Evolutionary conservation across 2,113 vertebrate species (phyloP).

Genomic region (Aldabrachelys gigantea): DNA sequence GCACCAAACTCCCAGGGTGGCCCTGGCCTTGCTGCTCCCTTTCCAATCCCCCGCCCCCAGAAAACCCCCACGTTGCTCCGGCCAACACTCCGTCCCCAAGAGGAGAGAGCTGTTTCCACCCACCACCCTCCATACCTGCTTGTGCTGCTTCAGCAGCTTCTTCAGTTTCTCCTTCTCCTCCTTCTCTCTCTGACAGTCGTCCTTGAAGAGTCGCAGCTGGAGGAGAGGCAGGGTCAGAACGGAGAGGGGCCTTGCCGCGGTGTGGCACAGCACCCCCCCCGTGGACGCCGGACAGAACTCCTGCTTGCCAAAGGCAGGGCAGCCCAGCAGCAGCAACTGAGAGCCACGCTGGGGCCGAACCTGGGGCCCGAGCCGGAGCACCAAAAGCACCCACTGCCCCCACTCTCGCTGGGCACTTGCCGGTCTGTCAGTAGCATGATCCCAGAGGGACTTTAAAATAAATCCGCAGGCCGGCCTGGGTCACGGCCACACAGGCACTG

Average conservation of each 20-base stretch:
- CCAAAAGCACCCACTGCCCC: not conserved
- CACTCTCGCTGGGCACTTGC: not conserved
- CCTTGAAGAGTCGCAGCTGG: constrained; percentile 91
- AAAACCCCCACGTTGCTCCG: not conserved
- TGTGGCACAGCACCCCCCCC: no score
- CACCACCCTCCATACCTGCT: constrained; percentile 82
- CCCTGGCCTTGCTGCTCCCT: not conserved
- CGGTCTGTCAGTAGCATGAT: not conserved
- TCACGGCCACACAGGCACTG: not conserved
- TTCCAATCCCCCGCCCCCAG: no score
- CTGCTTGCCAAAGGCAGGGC: not conserved
- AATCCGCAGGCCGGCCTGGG: not conserved
- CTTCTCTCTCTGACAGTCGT: constrained; percentile 89
- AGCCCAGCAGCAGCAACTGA: not conserved
- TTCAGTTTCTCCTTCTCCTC: constrained; percentile 91
- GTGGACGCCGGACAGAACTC: not conserved
- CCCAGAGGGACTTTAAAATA: no score
- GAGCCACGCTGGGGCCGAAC: no score
- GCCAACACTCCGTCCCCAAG: not conserved
- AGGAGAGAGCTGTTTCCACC: not conserved
- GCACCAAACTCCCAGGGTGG: not conserved
- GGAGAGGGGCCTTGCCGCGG: not conserved
- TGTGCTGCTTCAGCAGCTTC: constrained; percentile 92
- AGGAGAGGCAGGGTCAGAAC: constrained; percentile 9
- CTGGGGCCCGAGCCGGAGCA: not conserved